Percentiles rank a stretch among this genome's conserved stretches.
phyloP scores from a whole-genome alignment of 2,797 vertebrate genomes.

The Acanthurus lineatus region DNA sequence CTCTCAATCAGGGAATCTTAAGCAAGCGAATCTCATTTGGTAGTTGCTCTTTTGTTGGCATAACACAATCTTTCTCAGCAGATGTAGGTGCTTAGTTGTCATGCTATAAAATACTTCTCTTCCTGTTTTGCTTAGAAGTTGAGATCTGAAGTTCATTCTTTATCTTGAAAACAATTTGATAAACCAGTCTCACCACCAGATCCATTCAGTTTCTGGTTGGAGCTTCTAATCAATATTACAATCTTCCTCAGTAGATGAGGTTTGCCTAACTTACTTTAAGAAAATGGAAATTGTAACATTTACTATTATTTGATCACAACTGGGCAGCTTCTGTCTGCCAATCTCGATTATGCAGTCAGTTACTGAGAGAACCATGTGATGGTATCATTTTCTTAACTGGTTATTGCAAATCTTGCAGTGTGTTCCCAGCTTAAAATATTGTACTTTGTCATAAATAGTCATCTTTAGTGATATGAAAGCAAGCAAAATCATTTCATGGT shows the following conservation, averaged over 20 bases:
- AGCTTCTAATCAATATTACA: conserved; percentile 18
- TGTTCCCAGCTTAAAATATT: neutral
- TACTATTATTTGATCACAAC: neutral
- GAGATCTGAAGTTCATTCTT: too few species aligned
- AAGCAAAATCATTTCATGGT: conserved; percentile 8
- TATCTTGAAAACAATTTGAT: too few species aligned
- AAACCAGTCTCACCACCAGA: neutral
- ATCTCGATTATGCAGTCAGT: neutral
- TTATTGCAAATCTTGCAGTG: too few species aligned
- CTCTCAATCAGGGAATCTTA: neutral
- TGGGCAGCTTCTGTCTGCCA: neutral
- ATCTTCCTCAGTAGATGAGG: conserved; percentile 7
- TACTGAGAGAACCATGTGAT: conserved; percentile 9
- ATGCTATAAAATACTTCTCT: too few species aligned
- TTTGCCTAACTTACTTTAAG: neutral
- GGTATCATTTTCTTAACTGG: conserved; percentile 17
- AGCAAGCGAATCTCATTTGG: too few species aligned
- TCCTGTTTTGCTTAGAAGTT: too few species aligned
- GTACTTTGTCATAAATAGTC: neutral
- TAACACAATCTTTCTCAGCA: too few species aligned
- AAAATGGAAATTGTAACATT: conserved; percentile 4
- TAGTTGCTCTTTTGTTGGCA: too few species aligned
- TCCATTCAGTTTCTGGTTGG: conserved; percentile 5
- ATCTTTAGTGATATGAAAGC: neutral
- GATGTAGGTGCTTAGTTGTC: too few species aligned